Evolutionary conservation across 2,888 invertebrate species (phyloP).

Genomic region (Hyalella azteca): DNA sequence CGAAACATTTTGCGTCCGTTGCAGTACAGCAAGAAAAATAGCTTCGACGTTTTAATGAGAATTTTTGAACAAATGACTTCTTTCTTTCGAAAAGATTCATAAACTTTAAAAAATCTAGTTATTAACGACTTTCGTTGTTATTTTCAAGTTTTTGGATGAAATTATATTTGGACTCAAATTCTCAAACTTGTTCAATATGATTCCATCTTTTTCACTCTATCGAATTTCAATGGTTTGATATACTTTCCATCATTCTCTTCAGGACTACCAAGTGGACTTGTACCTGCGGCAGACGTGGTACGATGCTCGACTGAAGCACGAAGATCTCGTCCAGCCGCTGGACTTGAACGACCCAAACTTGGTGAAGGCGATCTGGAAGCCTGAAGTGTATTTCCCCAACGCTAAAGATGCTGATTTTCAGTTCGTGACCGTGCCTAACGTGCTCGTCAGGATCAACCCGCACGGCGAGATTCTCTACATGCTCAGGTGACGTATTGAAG

Average conservation of each 20-base stretch:
- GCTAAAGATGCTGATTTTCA: slow-evolving; percentile 67
- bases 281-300: slow-evolving; percentile 66
- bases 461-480: slow-evolving; percentile 66
- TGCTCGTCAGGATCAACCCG: slow-evolving; percentile 66
- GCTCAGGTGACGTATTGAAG: slow-evolving; percentile 65
- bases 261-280: slow-evolving; percentile 67
- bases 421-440: slow-evolving; percentile 66
- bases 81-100: too few species aligned
- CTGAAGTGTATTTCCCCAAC: slow-evolving; percentile 66
- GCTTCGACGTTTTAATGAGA: too few species aligned
- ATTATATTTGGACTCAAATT: too few species aligned
- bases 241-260: slow-evolving; percentile 34
- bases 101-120: too few species aligned
- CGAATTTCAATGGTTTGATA: not conserved
- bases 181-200: too few species aligned
- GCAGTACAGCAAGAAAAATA: too few species aligned
- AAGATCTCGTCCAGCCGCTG: slow-evolving; percentile 63
- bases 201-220: too few species aligned
- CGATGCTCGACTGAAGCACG: slow-evolving; percentile 64
- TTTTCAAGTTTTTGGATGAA: too few species aligned
- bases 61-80: too few species aligned
- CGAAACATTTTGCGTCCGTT: too few species aligned
- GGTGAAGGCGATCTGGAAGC: slow-evolving; percentile 66
- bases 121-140: too few species aligned
- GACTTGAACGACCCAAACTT: slow-evolving; percentile 66